A percentile compares a stretch with the other conserved stretches of the same genome.
phyloP scores from a whole-genome alignment of 2,797 vertebrate genomes.

The Falco biarmicus region DNA sequence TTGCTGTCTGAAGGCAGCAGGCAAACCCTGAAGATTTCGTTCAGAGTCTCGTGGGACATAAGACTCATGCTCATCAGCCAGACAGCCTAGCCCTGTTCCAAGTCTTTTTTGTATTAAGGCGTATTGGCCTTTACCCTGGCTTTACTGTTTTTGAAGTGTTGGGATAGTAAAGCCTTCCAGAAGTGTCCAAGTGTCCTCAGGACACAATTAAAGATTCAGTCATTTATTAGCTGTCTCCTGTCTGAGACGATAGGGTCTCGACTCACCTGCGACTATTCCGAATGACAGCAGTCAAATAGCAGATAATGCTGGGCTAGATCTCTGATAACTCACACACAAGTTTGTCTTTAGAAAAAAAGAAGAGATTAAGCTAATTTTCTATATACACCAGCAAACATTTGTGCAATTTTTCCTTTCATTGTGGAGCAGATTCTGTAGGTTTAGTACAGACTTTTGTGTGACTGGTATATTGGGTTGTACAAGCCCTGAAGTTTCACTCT shows the following conservation, averaged over 20 bases:
- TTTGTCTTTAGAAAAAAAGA: not conserved
- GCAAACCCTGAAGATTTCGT: not conserved
- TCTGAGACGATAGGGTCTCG: not conserved
- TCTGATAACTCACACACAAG: not conserved
- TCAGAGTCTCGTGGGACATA: not conserved
- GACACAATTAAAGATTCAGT: not conserved
- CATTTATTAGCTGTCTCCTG: not conserved
- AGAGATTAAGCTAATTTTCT: not conserved
- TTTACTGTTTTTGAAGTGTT: not conserved
- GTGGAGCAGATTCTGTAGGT: not conserved
- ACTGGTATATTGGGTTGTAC: not conserved
- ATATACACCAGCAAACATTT: not conserved
- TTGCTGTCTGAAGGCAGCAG: not conserved
- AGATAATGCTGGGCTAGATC: not conserved
- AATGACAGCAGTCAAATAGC: not conserved
- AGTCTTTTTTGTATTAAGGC: not conserved
- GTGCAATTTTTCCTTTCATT: not conserved
- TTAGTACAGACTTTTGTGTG: not conserved
- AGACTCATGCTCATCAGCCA: fast-evolving
- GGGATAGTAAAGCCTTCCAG: not conserved
- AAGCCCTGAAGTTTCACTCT: not conserved
- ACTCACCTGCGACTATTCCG: not conserved
- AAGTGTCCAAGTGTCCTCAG: not conserved
- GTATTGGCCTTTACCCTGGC: not conserved
- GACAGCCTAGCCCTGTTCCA: not conserved